Conservation (phyloP, 2,797 vertebrate genomes). For the Phoeniculus purpureus region DNA sequence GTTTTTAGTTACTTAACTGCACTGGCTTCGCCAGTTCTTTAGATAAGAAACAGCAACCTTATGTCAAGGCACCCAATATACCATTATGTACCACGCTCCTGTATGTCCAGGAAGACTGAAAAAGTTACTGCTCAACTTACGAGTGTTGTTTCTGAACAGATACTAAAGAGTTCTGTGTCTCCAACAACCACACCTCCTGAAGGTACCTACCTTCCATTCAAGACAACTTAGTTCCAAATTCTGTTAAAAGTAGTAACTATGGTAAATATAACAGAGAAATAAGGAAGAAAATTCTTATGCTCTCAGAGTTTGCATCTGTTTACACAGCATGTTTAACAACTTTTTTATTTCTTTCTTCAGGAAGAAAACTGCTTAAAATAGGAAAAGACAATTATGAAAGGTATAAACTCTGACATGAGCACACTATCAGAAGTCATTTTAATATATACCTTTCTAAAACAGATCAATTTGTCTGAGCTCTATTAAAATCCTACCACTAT, state of each 20-base stretch:
- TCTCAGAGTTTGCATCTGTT: not conserved
- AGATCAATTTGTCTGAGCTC: not conserved
- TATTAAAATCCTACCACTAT: constrained; percentile 33
- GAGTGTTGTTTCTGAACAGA: not conserved
- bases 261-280: not conserved
- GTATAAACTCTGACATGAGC: not conserved
- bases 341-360: not conserved
- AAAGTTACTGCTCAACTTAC: not conserved
- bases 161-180: not conserved
- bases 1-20: not conserved
- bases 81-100: not conserved
- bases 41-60: not conserved
- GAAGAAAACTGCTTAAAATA: not conserved
- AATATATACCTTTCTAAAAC: not conserved
- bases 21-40: not conserved
- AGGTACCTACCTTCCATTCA: not conserved
- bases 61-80: not conserved
- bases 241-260: not conserved
- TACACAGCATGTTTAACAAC: not conserved
- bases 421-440: not conserved
- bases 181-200: not conserved
- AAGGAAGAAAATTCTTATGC: not conserved
- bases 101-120: not conserved
- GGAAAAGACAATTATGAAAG: not conserved
- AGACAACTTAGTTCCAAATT: constrained; percentile 15